Percentiles rank a stretch among this genome's conserved stretches.
Evolutionary conservation across 2,113 vertebrate species (phyloP).

Genomic region (Vireo altiloquus): DNA sequence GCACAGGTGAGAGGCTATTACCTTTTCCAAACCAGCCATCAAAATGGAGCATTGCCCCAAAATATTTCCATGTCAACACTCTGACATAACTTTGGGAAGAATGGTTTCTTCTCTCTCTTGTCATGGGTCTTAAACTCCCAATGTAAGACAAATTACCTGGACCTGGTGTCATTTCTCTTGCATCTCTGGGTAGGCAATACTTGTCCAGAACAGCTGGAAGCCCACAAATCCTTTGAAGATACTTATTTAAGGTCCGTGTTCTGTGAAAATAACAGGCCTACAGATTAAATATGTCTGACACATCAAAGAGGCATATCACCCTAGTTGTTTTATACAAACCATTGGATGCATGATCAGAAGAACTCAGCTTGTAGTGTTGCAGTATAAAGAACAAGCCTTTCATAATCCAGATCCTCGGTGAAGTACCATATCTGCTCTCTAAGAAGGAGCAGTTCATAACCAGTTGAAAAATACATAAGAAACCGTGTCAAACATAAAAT

Average conservation of each 20-base stretch:
- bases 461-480: background rate
- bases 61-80: background rate
- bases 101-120: background rate
- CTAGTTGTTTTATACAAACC: constrained; percentile 1
- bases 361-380: background rate
- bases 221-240: background rate
- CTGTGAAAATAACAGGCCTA: background rate
- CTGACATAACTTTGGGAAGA: background rate
- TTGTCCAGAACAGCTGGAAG: background rate
- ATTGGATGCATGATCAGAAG: background rate
- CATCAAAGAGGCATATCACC: background rate
- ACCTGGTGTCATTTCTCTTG: background rate
- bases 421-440: background rate
- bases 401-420: background rate
- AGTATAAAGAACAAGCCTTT: background rate
- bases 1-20: background rate
- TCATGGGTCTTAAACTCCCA: background rate
- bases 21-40: background rate
- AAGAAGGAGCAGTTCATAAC: background rate
- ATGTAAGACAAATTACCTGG: background rate
- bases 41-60: background rate
- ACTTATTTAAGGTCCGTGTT: background rate
- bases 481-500: background rate
- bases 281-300: background rate
- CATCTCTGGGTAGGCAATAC: background rate